Evolutionary conservation across 2,888 invertebrate species (phyloP), one percentile per base, ranked within the genome.

Genomic region (Tridacna crocea): DNA sequence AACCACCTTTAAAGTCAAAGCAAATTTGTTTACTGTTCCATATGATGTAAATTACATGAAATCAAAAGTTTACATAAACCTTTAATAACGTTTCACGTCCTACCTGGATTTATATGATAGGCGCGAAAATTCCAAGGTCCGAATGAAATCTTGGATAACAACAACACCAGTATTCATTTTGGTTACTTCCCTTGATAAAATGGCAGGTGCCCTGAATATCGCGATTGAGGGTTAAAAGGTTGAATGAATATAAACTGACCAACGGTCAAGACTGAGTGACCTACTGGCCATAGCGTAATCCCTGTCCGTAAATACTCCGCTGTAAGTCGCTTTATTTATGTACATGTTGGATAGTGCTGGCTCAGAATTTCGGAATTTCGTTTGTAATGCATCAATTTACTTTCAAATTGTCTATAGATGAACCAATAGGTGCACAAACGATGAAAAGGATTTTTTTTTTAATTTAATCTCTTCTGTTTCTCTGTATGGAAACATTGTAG

Each of bases 251-350:
- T 61, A 77, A 78, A 84, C 66, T 82, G 84, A 79, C 79, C 82
- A 84, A 26, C 78, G 77, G 84, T 80, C 82, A 84, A 75, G 66
- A 66, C 75, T 55, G 70, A 51, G 72, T 83, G 85, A 84, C 84
- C 86, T 72, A 84, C 65, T 84, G 82, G 79, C 84, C 87, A 79
- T 60, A 51, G 70, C 72, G 65, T 85, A 79, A 83, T 66, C 65
- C 27, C n/a, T 47, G 51, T 24, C 46, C 58, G 58, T 60, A 48
- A 68, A 61, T 79, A 70, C 72, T 36, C 65, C 51, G 72, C 60
- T 75, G 55, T 55, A 82, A 61, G 82, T 68, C 47, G n/a, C 12
- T 3, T 36, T 36, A 36, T 36, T 36, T 8, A 36, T 36, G 36
- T 36, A 36, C 36, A n/a, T n/a, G n/a, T 36, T 2, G 36, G 36